Base-by-base conservation (phyloP, 2,797 vertebrate species). In the Fistularia tabacaria region DNA sequence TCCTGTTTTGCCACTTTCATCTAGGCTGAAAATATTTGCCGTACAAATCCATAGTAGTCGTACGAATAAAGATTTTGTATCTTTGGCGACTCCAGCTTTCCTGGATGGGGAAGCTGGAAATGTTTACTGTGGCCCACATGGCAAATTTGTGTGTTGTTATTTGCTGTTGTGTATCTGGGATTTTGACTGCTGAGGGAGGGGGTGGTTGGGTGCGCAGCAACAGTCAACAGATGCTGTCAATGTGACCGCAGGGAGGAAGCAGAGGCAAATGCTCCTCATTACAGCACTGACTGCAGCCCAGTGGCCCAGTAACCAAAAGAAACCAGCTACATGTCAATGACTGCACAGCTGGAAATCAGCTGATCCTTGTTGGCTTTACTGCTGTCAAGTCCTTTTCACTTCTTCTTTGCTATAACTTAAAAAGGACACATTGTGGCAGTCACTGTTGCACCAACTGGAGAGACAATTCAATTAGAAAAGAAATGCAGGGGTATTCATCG, bases 111-210 rank as follows among this genome's bases (percentile, higher is more conserved):
- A 67, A 73, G 66, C 80, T 85, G 85, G 85, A 80, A 83, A 84
- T 79, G 73, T 83, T 86, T 84, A 84, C 70, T 51, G 47, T 74
- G 59, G 69, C 86, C 74, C 77, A 77, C 62, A 78, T 69, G 73
- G 74, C 77, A 80, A 78, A 85, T 87, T 86, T 87, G 75, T 82
- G 73, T 84, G 84, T 77, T 88, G 88, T 85, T 87, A 81, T 89
- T 85, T 81, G 78, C 66, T 79, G 66, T 78, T 82, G 69, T 80
- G 71, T 82, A 73, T 84, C 64, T 79, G 80, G 69, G 75, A 77
- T 64, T 79, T 83, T 74, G 59, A 68, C 12, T 38, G 77, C 68
- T 57, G 45, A 14, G 49, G 47, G 43, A 53, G 38, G 12, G 38
- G 49, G 25, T 38, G 51, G 6, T 42, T 66, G 70, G 59, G 42